Base-by-base conservation (phyloP, 2,888 invertebrate genomes). In the Melipona beecheii region DNA sequence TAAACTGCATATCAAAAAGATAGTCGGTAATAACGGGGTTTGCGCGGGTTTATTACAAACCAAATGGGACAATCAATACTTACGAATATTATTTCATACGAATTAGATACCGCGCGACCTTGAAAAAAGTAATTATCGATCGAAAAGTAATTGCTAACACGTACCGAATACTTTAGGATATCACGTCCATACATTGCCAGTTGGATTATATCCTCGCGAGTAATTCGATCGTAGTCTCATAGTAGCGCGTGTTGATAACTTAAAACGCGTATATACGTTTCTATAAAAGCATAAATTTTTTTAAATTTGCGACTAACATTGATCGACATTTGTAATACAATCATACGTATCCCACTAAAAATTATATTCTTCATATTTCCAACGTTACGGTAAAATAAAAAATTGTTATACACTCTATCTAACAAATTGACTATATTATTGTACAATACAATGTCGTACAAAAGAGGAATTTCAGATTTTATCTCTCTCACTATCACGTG, bases 361-460 rank as follows among this genome's bases (percentile, higher is more conserved):
- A 93, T 93, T 94, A 93, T 94, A 94, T 94, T 94, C 93, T 94
- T 94, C 92, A 93, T 94, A 94, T 93, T 93, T 94, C 92, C 92
- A 93, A 93, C 11, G 94, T 94, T 94, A 93, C 92, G 92, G 92
- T 93, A 91, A 94, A 93, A 93, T 93, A 93, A 93, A 93, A 93
- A 91, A 92, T 93, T 93, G 93, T 93, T 93, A 94, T 92, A 93
- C 52, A 21, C 92, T 43, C 43, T 90, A 91, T 93, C 92, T 90
- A 77, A 43, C 3, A 43, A 54, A 3, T 19, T 27, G 21, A 21
- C 11, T 36, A 27, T 62, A 50, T n/a, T 24, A 19, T 19, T 17
- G 56, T 19, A n/a, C n/a, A n/a, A n/a, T n/a, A n/a, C n/a, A n/a
- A n/a, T n/a, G 13, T 31, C 9, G 43, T 43, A 9, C 11, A 9